These are phyloP conservation scores for Thereva nobilitata DNA, from an alignment of 2,888 invertebrate species.

Conservation along the genomic window DNA sequence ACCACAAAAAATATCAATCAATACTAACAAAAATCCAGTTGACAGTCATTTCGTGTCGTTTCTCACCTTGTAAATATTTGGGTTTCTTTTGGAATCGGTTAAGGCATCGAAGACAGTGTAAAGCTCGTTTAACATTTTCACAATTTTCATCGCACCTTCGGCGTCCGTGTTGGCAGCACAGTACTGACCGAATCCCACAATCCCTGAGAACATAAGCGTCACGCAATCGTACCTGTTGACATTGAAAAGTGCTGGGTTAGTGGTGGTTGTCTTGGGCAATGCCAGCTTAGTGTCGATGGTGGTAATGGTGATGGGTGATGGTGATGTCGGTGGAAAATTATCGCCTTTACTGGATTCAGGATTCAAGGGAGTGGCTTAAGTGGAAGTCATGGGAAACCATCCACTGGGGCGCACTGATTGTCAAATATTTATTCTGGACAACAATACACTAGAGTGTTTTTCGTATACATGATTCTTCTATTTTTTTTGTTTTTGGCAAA, in stretches of 20 bases:
- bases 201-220: slow-evolving; percentile 91
- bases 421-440: no score
- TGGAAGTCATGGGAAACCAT: no score
- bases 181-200: slow-evolving; percentile 89
- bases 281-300: no score
- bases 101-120: slow-evolving; percentile 94
- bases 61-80: slow-evolving; percentile 90
- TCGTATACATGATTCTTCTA: no score
- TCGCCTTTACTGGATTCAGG: no score
- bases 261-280: slow-evolving; percentile 7
- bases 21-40: neutral
- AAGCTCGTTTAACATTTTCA: slow-evolving; percentile 88
- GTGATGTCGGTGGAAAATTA: no score
- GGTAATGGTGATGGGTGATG: no score
- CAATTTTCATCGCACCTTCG: slow-evolving; percentile 94
- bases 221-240: slow-evolving; percentile 79
- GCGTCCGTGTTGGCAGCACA: slow-evolving; percentile 90
- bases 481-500: neutral
- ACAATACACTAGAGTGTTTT: no score
- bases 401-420: no score
- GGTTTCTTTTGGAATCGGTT: slow-evolving; percentile 89
- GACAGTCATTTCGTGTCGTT: neutral
- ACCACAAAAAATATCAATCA: neutral
- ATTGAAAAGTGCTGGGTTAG: neutral
- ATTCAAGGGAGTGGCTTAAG: no score